These are phyloP conservation scores for Oscheius sp. DNA, from an alignment of 1,140 invertebrate genomes.

Conservation along the genomic window DNA sequence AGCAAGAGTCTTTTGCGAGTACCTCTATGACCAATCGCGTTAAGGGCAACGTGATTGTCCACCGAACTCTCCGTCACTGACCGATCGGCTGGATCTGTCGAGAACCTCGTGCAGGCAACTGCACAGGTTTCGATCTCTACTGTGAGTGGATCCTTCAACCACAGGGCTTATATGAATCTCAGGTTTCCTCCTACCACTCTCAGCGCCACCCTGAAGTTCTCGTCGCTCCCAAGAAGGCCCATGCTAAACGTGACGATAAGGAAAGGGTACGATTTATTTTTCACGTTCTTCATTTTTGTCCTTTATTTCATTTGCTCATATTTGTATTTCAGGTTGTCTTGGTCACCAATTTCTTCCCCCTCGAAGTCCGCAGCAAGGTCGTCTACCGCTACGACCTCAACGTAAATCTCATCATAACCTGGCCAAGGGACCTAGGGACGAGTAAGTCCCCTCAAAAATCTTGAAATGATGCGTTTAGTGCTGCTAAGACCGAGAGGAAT, in stretches of 20 bases:
- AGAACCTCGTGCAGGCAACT: neutral
- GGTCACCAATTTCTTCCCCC: neutral
- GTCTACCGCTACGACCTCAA: slow-evolving; percentile 1
- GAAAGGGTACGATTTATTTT: no score
- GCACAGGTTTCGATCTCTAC: no score
- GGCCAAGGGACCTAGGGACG: neutral
- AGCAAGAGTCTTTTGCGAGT: no score
- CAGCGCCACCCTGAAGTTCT: neutral
- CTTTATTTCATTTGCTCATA: no score
- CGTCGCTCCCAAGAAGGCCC: neutral
- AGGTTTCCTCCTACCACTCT: neutral
- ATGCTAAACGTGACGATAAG: neutral
- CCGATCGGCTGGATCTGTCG: neutral
- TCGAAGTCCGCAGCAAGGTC: neutral
- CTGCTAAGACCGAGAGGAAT: neutral
- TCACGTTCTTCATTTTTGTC: no score
- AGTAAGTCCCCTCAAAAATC: neutral
- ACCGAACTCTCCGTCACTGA: no score
- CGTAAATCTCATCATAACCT: neutral
- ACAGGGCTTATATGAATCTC: neutral
- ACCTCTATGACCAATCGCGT: no score
- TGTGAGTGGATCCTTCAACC: neutral
- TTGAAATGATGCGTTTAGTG: neutral
- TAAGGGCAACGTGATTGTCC: no score
- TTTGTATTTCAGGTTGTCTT: neutral